Conservation (phyloP, 2,888 invertebrate genomes). For the Adelphocoris suturalis region DNA sequence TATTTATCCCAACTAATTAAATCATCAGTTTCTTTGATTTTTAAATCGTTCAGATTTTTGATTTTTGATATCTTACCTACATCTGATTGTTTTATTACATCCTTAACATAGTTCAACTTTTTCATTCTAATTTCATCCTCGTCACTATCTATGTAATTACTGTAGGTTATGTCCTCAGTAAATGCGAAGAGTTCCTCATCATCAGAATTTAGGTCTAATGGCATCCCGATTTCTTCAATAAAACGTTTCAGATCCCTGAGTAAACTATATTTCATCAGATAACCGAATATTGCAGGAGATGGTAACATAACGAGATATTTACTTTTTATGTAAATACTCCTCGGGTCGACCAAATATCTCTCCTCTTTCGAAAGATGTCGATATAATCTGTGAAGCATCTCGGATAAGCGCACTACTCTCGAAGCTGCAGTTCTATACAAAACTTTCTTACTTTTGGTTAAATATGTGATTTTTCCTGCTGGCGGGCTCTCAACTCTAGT, state of each 20-base stretch:
- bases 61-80: not conserved
- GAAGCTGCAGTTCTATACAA: constrained; percentile 61
- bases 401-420: constrained; percentile 18
- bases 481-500: constrained; percentile 44
- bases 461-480: constrained; percentile 40
- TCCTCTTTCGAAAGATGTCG: constrained; percentile 57
- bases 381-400: constrained; percentile 57
- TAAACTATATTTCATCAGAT: constrained; percentile 53
- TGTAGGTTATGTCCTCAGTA: constrained; percentile 44
- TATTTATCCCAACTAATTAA: constrained; percentile 42
- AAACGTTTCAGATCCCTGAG: constrained; percentile 35
- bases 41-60: constrained; percentile 22
- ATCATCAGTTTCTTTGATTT: constrained; percentile 14
- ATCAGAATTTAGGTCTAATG: constrained; percentile 17
- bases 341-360: constrained; percentile 47
- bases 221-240: constrained; percentile 21
- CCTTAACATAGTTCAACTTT: constrained; percentile 43
- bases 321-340: constrained; percentile 58
- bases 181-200: constrained; percentile 56
- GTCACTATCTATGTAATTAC: constrained; percentile 58
- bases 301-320: constrained; percentile 59
- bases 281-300: constrained; percentile 48
- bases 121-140: not conserved
- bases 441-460: constrained; percentile 47
- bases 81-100: not conserved